Percentiles rank a stretch among this genome's conserved stretches.
These are phyloP conservation scores for Lichenostomus cassidix DNA, from an alignment of 2,113 vertebrate genomes.

Conservation along the genomic window DNA sequence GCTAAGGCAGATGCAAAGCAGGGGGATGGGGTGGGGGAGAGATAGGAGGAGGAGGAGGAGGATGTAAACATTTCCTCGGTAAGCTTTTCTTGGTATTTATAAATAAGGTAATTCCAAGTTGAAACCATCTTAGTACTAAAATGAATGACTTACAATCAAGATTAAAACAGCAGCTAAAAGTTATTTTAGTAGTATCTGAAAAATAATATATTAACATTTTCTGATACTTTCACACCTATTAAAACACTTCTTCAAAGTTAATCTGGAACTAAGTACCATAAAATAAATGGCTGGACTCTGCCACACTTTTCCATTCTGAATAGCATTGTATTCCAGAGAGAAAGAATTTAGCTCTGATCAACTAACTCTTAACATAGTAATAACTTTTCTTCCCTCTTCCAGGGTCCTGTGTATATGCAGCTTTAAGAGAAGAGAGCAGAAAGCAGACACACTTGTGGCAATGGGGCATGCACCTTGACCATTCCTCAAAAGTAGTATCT, in stretches of 20 bases:
- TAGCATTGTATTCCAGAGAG: neutral
- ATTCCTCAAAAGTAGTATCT: neutral
- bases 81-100: conserved; percentile 4
- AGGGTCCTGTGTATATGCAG: neutral
- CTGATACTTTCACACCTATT: neutral
- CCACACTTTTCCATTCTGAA: neutral
- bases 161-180: neutral
- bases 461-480: neutral
- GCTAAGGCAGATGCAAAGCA: neutral
- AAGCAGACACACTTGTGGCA: neutral
- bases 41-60: neutral
- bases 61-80: neutral
- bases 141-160: neutral
- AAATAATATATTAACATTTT: neutral
- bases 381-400: neutral
- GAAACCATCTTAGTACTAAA: neutral
- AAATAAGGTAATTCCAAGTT: conserved; percentile 3
- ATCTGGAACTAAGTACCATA: neutral
- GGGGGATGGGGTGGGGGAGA: neutral
- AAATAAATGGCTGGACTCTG: neutral
- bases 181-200: neutral
- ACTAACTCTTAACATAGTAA: neutral
- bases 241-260: neutral
- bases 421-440: neutral
- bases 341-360: neutral